Evolutionary conservation across 1,140 invertebrate genomes (phyloP), one percentile per base, ranked within the genome.

Genomic region (Coptotermes formosanus): DNA sequence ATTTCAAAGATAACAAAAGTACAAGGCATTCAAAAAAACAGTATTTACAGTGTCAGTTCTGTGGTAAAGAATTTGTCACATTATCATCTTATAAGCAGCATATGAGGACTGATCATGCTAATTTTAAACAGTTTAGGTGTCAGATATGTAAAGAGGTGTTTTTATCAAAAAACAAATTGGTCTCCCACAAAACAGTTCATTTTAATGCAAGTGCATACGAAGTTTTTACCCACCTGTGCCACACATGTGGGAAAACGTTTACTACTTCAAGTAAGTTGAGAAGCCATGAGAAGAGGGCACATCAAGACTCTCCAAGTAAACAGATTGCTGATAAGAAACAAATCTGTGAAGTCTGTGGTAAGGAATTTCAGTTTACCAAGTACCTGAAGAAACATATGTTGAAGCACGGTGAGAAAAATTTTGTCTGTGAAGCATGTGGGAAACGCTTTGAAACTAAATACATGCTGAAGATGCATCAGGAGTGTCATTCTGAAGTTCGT

Each of bases 401-500:
- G 45, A 84, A 52, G 30, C 32, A 64, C 25, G 64, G 38, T 32
- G 59, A 82, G 19, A 44, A 59, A 3, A 30, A 69, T n/a, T 85
- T 44, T 75, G 23, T n/a, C 0, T 85, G 85, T 82, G 59, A 69
- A 69, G 19, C 64, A 9, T 85, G 85, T 85, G 85, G 85, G 6
- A 85, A 85, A 69, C 55, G 25, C 3, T 85, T 32, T 69, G 64
- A 85, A 75, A 30, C 55, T 14, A 85, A 85, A 75, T 30, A n/a
- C 25, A 85, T n/a, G 55, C 44, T 85, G 9, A 85, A 75, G 48
- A 64, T 64, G 45, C 85, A 85, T 52, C 83, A 48, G 30, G 52
- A 52, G 19, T 95, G 94, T 0, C 95, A 96, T 89, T 69, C 86
- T 52, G 86, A 45, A 25, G 32, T 81, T 32, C 59, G 81, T 9